Conservation (phyloP, 2,888 invertebrate species). For the Chrysolina oricalcia region DNA sequence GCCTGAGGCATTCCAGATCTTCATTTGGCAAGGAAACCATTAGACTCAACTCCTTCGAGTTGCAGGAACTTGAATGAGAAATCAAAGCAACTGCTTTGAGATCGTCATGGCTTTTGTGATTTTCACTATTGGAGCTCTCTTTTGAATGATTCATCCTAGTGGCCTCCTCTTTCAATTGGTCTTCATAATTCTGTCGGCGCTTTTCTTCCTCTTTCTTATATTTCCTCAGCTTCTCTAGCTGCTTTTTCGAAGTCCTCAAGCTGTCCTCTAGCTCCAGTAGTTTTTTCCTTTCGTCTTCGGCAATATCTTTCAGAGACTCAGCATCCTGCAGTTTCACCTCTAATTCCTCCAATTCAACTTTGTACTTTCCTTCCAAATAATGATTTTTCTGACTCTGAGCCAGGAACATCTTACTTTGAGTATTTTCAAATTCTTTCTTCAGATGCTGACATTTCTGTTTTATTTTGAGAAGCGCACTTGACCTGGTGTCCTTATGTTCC, state of each 20-base stretch:
- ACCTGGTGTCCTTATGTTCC: constrained; percentile 75
- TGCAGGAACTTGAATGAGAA: constrained; percentile 39
- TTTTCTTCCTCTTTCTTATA: constrained; percentile 84
- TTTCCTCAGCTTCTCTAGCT: constrained; percentile 83
- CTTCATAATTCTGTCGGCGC: constrained; percentile 79
- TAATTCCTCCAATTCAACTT: constrained; percentile 70
- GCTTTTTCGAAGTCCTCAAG: constrained; percentile 82
- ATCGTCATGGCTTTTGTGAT: constrained; percentile 55
- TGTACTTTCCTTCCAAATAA: constrained; percentile 64
- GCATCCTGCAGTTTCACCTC: constrained; percentile 70
- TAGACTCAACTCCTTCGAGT: constrained; percentile 43
- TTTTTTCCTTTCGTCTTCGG: constrained; percentile 78
- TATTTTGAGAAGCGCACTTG: constrained; percentile 76
- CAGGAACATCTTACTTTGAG: constrained; percentile 74
- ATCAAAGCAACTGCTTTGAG: constrained; percentile 47
- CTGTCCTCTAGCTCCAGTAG: constrained; percentile 83
- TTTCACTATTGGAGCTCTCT: constrained; percentile 56
- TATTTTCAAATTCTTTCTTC: constrained; percentile 76
- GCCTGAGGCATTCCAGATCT: constrained; percentile 78
- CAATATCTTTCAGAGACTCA: constrained; percentile 70
- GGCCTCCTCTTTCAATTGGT: constrained; percentile 76
- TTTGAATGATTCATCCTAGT: constrained; percentile 64
- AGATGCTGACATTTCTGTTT: constrained; percentile 78
- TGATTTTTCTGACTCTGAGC: constrained; percentile 71
- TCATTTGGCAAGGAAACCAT: constrained; percentile 62